Percentiles rank a stretch among this genome's conserved stretches.
phyloP scores from a whole-genome alignment of 2,888 invertebrate species.

The Selenia dentaria region DNA sequence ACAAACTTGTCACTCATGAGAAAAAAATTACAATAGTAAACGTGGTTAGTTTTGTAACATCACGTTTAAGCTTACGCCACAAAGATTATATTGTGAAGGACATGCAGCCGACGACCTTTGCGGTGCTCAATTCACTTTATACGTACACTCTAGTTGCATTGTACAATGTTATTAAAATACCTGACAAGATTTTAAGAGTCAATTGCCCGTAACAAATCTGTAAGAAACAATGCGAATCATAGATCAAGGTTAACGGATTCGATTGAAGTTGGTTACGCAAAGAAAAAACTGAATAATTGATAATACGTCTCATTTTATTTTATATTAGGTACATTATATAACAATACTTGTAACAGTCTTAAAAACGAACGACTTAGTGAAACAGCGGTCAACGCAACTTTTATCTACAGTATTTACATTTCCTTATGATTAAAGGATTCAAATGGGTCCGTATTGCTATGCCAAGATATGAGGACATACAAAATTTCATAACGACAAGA shows the following conservation, averaged over 20 bases:
- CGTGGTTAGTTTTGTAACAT: conserved; percentile 42
- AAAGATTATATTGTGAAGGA: conserved; percentile 39
- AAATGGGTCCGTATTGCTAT: too few relatives aligned
- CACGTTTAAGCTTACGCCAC: conserved; percentile 37
- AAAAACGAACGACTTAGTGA: conserved; percentile 79
- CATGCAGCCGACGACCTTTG: conserved; percentile 43
- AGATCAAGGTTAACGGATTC: conserved; percentile 30
- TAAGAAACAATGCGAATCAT: conserved; percentile 34
- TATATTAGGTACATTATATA: conserved; percentile 78
- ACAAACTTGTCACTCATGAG: conserved; percentile 32
- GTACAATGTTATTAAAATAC: conserved; percentile 31
- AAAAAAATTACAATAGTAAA: conserved; percentile 40
- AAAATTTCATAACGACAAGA: too few relatives aligned
- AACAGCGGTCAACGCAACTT: conserved; percentile 70
- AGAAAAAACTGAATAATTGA: conserved; percentile 25
- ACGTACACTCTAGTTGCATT: conserved; percentile 15
- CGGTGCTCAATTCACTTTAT: conserved; percentile 41
- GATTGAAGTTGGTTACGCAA: conserved; percentile 14
- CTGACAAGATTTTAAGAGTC: conserved; percentile 27
- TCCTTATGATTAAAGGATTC: conserved; percentile 24
- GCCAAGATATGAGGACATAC: too few relatives aligned
- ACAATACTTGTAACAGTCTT: conserved; percentile 85
- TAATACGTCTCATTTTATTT: conserved; percentile 60
- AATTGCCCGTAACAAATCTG: conserved; percentile 33
- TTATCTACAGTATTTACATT: conserved; percentile 76